Evolutionary conservation across 2,797 vertebrate species (phyloP), one percentile per base, ranked within the genome.

Genomic region (Gastrophryne carolinensis): DNA sequence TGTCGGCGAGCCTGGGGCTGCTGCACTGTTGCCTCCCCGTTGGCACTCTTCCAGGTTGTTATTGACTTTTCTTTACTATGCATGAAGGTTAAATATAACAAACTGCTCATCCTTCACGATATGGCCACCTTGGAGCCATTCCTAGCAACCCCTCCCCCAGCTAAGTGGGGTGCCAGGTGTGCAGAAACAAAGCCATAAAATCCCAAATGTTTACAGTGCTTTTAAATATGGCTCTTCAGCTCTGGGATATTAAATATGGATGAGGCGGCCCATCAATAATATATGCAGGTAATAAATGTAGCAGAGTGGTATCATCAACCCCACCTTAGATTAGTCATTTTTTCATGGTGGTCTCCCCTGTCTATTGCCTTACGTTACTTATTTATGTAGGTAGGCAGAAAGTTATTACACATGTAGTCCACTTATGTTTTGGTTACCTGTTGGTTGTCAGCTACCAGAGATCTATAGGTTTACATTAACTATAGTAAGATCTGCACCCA

Each of bases 231-330:
- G 35, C 13, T 24, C 26, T 32, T 7, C 6, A 23, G 19, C 35
- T 49, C 39, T 44, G 26, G 3, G 9, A 32, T 26, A 71, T 71
- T 58, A 71, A 60, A 44, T 71, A 60, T 71, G 29, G 27, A 71
- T 71, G 68, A 41, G 19, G 5, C 10, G 7, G 10, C 3, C 1
- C 60, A 71, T 71, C 39, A 58, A 71, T 71, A 71, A 58, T 58
- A 44, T 11, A 71, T 60, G 19, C 41, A 7, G 27, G 21, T 34
- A 71, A 58, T 60, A 71, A 58, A 34, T 32, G 56, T 60, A 13
- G 27, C 34, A 8, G 19, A 53, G n/a, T 19, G 39, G 27, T n/a
- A 32, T 32, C 68, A 54, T 27, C n/a, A 34, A 12, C 47, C 60
- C 63, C 23, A 54, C n/a, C 13, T 60, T 47, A 54, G 32, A 26